A percentile compares a stretch with the other conserved stretches of the same genome.
Evolutionary conservation across 2,113 vertebrate genomes (phyloP).

Genomic region (Rhinolophus sinicus): DNA sequence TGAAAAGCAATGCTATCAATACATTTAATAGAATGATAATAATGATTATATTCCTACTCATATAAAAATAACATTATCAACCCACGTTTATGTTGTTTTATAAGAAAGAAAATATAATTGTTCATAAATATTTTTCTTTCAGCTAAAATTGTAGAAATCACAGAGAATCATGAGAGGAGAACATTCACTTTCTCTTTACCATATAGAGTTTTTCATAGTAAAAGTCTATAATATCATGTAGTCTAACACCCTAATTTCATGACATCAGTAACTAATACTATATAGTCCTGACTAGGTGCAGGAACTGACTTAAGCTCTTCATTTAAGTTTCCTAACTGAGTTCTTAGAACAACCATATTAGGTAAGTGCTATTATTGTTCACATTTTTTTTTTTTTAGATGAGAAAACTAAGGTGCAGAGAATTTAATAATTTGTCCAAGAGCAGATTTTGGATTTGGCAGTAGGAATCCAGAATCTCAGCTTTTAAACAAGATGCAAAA

Average conservation of each 20-base stretch:
- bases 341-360: neutral
- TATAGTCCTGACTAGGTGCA: neutral
- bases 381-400: neutral
- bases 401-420: neutral
- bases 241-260: neutral
- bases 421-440: neutral
- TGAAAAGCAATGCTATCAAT: neutral
- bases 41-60: neutral
- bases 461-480: neutral
- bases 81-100: neutral
- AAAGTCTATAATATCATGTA: neutral
- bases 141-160: neutral
- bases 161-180: neutral
- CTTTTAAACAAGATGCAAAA: neutral
- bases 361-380: neutral
- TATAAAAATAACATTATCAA: neutral
- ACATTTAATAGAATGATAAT: constrained; percentile 10
- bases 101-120: neutral
- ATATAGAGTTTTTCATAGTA: neutral
- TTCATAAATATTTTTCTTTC: neutral
- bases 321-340: neutral
- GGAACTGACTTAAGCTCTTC: neutral
- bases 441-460: neutral
- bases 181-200: neutral
- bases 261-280: neutral